Percentiles rank a stretch among this genome's conserved stretches.
These are phyloP conservation scores for Campaea margaritaria DNA, from an alignment of 2,888 invertebrate species.

Conservation along the genomic window DNA sequence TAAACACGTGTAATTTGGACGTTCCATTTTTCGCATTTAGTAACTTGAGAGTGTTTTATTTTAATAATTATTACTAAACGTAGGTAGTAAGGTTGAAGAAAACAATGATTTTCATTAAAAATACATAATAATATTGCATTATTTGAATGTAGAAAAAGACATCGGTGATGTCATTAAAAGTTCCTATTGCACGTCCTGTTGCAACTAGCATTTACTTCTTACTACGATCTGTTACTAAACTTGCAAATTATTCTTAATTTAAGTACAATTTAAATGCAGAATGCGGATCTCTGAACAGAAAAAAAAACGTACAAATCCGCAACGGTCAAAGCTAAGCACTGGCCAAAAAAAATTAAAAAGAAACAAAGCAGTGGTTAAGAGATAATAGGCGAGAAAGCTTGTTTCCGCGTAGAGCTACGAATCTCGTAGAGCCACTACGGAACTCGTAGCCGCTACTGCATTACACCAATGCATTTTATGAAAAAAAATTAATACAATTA, in stretches of 20 bases:
- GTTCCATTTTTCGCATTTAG: neutral
- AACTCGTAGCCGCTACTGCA: slow-evolving; percentile 35
- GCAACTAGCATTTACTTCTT: too few relatives aligned
- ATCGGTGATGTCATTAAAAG: too few relatives aligned
- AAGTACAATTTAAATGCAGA: too few relatives aligned
- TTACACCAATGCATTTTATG: slow-evolving; percentile 9
- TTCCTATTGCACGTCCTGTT: too few relatives aligned
- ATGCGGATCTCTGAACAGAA: slow-evolving; percentile 14
- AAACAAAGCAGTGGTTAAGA: slow-evolving; percentile 17
- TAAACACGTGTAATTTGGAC: slow-evolving; percentile 39
- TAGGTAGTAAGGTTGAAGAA: too few relatives aligned
- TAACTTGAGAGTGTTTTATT: too few relatives aligned
- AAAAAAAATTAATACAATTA: neutral
- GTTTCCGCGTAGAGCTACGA: slow-evolving; percentile 69
- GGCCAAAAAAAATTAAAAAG: slow-evolving; percentile 10
- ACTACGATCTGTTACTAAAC: too few relatives aligned
- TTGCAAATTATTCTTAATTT: too few relatives aligned
- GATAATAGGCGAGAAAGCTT: slow-evolving; percentile 50
- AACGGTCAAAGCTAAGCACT: slow-evolving; percentile 4
- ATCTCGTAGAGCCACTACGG: slow-evolving; percentile 71
- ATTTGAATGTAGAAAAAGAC: too few relatives aligned
- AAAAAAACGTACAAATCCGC: slow-evolving; percentile 16
- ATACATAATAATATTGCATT: too few relatives aligned
- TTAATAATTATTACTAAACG: too few relatives aligned
- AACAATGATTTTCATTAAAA: too few relatives aligned